A percentile compares a stretch with the other conserved stretches of the same genome.
These are phyloP conservation scores for Plagodis pulveraria DNA, from an alignment of 2,888 invertebrate species.

Conservation along the genomic window DNA sequence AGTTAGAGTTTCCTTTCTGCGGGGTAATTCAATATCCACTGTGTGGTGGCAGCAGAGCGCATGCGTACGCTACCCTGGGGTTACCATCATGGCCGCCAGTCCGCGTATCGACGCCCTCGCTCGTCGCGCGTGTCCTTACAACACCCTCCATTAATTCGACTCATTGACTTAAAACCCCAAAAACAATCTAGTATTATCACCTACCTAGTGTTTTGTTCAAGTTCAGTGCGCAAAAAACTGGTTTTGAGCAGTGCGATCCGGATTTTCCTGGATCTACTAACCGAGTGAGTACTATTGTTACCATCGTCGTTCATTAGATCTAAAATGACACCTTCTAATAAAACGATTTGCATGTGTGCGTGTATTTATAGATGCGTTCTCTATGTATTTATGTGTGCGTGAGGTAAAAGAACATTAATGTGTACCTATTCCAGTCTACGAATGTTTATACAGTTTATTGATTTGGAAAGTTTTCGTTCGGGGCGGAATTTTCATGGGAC, in stretches of 20 bases:
- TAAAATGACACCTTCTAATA: constrained; percentile 16
- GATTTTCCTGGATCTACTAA: constrained; percentile 60
- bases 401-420: constrained; percentile 52
- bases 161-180: constrained; percentile 33
- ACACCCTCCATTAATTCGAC: constrained; percentile 33
- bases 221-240: constrained; percentile 38
- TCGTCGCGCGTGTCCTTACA: constrained; percentile 55
- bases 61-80: constrained; percentile 69
- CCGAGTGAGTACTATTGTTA: constrained; percentile 60
- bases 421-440: constrained; percentile 36
- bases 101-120: constrained; percentile 72
- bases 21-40: constrained; percentile 22
- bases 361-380: constrained; percentile 6
- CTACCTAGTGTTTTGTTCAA: constrained; percentile 47
- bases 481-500: constrained; percentile 19
- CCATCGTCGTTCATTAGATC: constrained; percentile 14
- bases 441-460: constrained; percentile 64
- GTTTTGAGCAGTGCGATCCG: constrained; percentile 43
- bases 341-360: constrained; percentile 31
- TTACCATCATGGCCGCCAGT: constrained; percentile 80
- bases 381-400: constrained; percentile 30
- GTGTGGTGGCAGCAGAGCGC: constrained; percentile 52
- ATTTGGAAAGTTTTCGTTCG: constrained; percentile 56
- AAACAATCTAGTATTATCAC: constrained; percentile 34
- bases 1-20: constrained; percentile 19